Evolutionary conservation across 2,113 vertebrate genomes (phyloP), one percentile per base, ranked within the genome.

Genomic region (Ochotona princeps): DNA sequence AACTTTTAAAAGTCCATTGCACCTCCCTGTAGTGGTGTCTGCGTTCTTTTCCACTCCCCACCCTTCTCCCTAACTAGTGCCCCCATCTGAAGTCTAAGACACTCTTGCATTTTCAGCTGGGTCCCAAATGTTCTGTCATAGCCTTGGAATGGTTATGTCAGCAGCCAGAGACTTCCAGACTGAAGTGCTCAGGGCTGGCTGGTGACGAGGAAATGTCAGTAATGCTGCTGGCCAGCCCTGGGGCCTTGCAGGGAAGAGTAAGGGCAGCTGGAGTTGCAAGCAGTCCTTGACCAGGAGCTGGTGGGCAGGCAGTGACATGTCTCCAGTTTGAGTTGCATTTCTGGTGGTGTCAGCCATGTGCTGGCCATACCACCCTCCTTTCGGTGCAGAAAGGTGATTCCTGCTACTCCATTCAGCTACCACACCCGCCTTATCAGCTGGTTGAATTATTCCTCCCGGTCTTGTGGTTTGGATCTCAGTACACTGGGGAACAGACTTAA

Each of bases 401-500:
- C 38, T n/a, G 38, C 65, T 78, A 44, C 82, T 92, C 25, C 30
- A 60, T 63, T 91, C 67, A 65, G 76, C 30, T 85, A n/a, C 26
- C 51, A 18, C 20, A 38, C 63, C 0, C 6, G 25, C 21, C n/a
- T 38, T 51, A 35, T 60, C 70, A 0, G 57, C 92, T 95, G 92
- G 65, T 83, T 81, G 54, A 9, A 82, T 83, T 81, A 88, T 60
- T 87, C 7, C 5, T 32, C 21, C 76, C 15, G 80, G 65, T 32
- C 93, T 93, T 92, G 88, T 26, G 72, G 67, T 26, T 0, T 92
- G 80, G 86, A 81, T 72, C 89, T 84, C 65, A 65, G 47, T 38
- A 63, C 70, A n/a, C 88, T 4, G 7, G 51, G 81, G 72, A 23
- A 38, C 26, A 5, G 49, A 38, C 76, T 94, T 96, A 82, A 86